phyloP scores from a whole-genome alignment of 2,113 vertebrate species.

The Polypterus senegalus region DNA sequence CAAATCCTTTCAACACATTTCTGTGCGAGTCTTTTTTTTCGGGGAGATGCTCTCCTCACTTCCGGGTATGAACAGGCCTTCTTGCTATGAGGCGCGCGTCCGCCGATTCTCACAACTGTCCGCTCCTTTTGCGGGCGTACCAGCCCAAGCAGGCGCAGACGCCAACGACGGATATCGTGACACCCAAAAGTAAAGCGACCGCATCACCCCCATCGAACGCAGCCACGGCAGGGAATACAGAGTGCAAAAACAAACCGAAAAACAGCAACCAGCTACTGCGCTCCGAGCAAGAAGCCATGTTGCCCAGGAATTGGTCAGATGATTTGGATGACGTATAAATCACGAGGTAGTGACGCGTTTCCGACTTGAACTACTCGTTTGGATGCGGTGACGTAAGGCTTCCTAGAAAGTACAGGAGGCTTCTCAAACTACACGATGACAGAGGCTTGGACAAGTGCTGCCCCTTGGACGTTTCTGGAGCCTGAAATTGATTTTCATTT shows the following conservation, averaged over 20 bases:
- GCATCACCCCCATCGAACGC: conserved; percentile 76
- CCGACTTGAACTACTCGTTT: too few species aligned
- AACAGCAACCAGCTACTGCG: conserved; percentile 20
- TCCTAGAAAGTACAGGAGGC: too few species aligned
- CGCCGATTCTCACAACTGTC: conserved; percentile 43
- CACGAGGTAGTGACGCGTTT: too few species aligned
- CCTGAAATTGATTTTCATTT: too few species aligned
- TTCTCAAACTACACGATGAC: too few species aligned
- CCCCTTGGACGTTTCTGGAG: too few species aligned
- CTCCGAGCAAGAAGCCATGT: conserved; percentile 48
- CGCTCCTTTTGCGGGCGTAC: conserved; percentile 70
- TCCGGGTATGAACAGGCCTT: too few species aligned
- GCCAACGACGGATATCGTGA: conserved; percentile 55
- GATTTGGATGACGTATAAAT: conserved; percentile 10
- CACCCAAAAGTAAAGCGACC: conserved; percentile 62
- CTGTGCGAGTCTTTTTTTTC: too few species aligned
- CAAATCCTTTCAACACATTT: too few species aligned
- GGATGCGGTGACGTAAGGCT: too few species aligned
- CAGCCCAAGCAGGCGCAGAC: conserved; percentile 78
- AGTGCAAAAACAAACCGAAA: conserved; percentile 38
- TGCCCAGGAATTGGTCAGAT: conserved; percentile 19
- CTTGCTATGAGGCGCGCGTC: conserved; percentile 16
- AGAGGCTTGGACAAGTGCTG: too few species aligned
- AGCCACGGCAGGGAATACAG: conserved; percentile 49
- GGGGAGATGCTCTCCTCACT: too few species aligned